Conservation (phyloP, 2,113 vertebrate species). For the Candoia aspera region DNA sequence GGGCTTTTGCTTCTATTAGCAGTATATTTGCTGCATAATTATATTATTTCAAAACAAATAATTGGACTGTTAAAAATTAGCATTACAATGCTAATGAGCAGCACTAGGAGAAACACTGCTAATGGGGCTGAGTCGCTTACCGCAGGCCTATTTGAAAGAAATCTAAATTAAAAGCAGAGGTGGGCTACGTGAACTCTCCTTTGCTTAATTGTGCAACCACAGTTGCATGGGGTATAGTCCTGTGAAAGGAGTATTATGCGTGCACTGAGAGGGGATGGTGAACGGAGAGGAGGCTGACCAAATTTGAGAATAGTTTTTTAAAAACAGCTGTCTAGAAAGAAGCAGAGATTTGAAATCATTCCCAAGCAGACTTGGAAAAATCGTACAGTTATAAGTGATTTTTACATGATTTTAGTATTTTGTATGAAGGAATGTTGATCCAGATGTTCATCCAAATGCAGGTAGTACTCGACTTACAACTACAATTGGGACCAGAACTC, state of each 20-base stretch:
- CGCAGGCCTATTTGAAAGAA: neutral
- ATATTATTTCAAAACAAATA: slow-evolving; percentile 20
- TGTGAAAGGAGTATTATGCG: neutral
- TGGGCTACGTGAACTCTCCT: neutral
- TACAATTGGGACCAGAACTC: too few relatives aligned
- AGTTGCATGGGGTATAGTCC: neutral
- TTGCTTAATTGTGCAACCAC: neutral
- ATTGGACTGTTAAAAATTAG: slow-evolving; percentile 16
- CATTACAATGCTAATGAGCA: slow-evolving; percentile 11
- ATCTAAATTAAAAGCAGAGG: neutral
- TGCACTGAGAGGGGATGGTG: neutral
- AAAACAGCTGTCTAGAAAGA: neutral
- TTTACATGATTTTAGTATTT: neutral
- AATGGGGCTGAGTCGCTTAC: neutral
- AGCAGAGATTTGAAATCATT: neutral
- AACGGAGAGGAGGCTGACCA: neutral
- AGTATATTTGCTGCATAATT: slow-evolving; percentile 26
- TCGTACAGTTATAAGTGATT: neutral
- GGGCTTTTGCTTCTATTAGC: slow-evolving; percentile 35
- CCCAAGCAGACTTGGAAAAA: too few relatives aligned
- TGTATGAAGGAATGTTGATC: neutral
- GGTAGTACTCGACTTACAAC: too few relatives aligned
- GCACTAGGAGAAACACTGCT: neutral
- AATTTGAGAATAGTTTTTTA: neutral
- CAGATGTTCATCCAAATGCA: neutral